Evolutionary conservation across 2,888 invertebrate species (phyloP), one percentile per base, ranked within the genome.

Genomic region (Stenolophus ochropezus): DNA sequence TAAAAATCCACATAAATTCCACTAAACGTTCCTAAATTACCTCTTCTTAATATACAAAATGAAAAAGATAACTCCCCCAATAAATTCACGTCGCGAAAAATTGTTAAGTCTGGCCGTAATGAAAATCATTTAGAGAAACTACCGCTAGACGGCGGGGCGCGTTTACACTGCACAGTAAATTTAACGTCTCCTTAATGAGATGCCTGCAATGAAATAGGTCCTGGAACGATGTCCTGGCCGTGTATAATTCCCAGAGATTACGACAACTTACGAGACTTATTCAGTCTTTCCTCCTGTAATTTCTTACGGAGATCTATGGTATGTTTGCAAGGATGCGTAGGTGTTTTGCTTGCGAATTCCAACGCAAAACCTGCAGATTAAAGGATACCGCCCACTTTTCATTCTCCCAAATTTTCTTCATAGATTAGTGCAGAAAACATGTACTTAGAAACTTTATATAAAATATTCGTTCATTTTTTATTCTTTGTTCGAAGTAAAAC

Each of bases 151-250:
- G 73, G 47, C 73, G 18, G 8, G 73, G 16, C 47, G 47, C 51
- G 75, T 74, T 47, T 49, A 74, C 74, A 47, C 21, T 51, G 47
- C 27, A 27, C 58, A 56, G 80, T 80, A 80, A 58, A 80, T 80
- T 73, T 73, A 49, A 71, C 79, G 27, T 8, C 58, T n/a, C 27
- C 80, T 42, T 80, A 80, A 80, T 73, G 80, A 80, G 80, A 80
- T 80, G 80, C 73, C 73, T 56, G 73, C 71, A 80, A 73, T 73
- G 80, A 80, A 73, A 73, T 73, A 73, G 23, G 73, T 21, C 73
- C n/a, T 14, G 49, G 18, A 73, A 53, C 75, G 75, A 49, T 73
- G 73, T 73, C 73, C 73, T 73, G 6, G 73, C 49, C 2, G 49
- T 73, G 49, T 73, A 73, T 73, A 73, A 73, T 73, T 73, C 49